Base-by-base conservation (phyloP, 2,113 vertebrate species). In the Pardalotus punctatus region DNA sequence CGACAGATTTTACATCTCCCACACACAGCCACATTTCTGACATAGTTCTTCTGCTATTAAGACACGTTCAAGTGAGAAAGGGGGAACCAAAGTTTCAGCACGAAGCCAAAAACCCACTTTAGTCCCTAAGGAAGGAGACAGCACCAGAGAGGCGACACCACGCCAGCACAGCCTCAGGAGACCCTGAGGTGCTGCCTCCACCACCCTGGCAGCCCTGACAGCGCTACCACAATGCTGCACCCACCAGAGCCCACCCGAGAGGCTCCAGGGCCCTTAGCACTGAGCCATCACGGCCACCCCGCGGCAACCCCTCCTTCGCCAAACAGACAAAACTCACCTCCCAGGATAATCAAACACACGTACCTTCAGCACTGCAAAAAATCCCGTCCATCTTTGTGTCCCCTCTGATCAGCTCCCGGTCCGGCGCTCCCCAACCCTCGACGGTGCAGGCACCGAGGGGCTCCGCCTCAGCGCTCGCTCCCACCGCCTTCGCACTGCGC, bases 51-150 rank as follows among this genome's bases (percentile, higher is more conserved):
- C 2, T 27, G 3, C 13, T 14, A 0, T 21, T 33, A 73, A 43
- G 11, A n/a, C 1, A 0, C 0, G 1, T 5, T 40, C 2, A 10
- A 24, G 9, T 0, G 2, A 6, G 29, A 31, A 61, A 74, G 4
- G 1, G 18, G 6, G 4, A 23, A 4, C 4, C 5, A 23, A 58
- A 58, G 11, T 29, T 58, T 35, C 57, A 51, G 18, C 20, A n/a
- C 2, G 2, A 50, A 22, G 4, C 2, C 18, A 20, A 11, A 57
- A 20, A 2, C 9, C 8, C 35, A 1, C 17, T 76, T 56, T 3
- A 7, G 2, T 11, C 11, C 8, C 5, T 2, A 21, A 5, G 6
- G 4, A 82, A 67, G 43, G 24, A 5, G 3, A 6, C 2, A 48
- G 28, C 23, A 23, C 3, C 13, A 16, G 21, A n/a, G 11, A 58